These are phyloP conservation scores for Mythimna lalbum DNA, from an alignment of 2,888 invertebrate genomes.

Conservation along the genomic window DNA sequence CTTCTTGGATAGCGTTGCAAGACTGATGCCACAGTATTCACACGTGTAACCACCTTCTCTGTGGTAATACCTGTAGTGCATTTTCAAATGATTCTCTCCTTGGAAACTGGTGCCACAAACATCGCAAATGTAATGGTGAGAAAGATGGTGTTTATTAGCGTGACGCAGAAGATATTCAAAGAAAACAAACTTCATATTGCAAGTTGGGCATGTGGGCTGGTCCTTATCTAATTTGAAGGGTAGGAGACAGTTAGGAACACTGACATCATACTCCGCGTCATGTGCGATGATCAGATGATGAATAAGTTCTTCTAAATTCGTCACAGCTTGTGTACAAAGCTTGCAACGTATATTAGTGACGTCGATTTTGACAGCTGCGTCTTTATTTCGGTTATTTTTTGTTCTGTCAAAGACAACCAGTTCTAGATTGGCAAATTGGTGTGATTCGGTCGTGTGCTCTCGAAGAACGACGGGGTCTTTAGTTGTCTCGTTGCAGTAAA, in stretches of 20 bases:
- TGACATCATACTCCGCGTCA: conserved; percentile 85
- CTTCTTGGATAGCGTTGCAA: conserved; percentile 85
- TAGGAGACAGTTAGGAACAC: conserved; percentile 83
- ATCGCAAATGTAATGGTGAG: conserved; percentile 87
- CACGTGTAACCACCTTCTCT: conserved; percentile 85
- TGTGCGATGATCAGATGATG: conserved; percentile 86
- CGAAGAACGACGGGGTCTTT: conserved; percentile 79
- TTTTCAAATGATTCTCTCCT: conserved; percentile 86
- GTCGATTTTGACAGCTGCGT: conserved; percentile 87
- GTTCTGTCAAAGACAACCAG: conserved; percentile 83
- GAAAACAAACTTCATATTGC: conserved; percentile 84
- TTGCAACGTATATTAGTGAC: conserved; percentile 82
- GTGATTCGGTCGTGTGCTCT: conserved; percentile 78
- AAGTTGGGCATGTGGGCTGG: conserved; percentile 83
- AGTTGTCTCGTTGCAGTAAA: conserved; percentile 83
- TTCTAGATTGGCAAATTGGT: conserved; percentile 82
- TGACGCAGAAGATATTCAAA: conserved; percentile 85
- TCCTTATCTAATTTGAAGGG: conserved; percentile 85
- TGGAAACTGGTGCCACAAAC: conserved; percentile 87
- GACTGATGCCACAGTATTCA: conserved; percentile 86
- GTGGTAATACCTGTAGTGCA: conserved; percentile 87
- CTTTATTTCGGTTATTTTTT: conserved; percentile 84
- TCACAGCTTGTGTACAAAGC: conserved; percentile 76
- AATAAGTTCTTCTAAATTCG: conserved; percentile 82
- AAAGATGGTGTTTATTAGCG: conserved; percentile 85